These are phyloP conservation scores for Trachymyrmex cornetzi DNA, from an alignment of 1,140 invertebrate genomes.

Conservation along the genomic window DNA sequence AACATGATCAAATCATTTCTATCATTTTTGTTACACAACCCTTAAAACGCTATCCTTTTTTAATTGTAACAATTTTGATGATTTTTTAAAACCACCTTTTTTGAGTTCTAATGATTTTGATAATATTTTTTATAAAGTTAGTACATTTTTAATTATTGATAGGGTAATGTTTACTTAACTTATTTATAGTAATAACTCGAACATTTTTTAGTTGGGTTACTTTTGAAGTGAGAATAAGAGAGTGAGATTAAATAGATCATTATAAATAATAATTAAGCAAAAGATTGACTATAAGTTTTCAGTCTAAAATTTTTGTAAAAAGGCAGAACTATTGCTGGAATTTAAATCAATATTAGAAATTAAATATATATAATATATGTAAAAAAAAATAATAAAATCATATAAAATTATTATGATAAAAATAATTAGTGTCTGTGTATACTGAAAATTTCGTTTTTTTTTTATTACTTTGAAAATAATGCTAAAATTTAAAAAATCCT, in stretches of 20 bases:
- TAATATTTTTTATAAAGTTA: too few relatives aligned
- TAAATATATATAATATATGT: background rate
- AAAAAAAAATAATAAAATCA: background rate
- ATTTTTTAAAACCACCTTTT: too few relatives aligned
- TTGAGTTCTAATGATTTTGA: too few relatives aligned
- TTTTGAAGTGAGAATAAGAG: background rate
- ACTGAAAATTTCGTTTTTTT: background rate
- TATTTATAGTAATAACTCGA: too few relatives aligned
- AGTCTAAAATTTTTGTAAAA: background rate
- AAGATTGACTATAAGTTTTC: background rate
- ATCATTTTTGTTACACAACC: too few relatives aligned
- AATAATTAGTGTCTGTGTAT: background rate
- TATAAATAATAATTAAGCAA: background rate
- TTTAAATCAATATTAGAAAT: background rate
- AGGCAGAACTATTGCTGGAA: background rate
- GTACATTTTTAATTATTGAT: too few relatives aligned
- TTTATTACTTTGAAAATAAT: background rate
- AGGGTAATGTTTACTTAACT: too few relatives aligned
- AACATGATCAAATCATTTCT: too few relatives aligned
- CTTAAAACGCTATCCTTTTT: too few relatives aligned
- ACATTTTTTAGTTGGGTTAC: too few relatives aligned
- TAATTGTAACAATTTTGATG: too few relatives aligned
- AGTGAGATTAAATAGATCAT: background rate
- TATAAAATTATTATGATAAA: conserved; percentile 1
- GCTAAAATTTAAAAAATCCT: background rate